These are phyloP conservation scores for Trichonephila clavipes DNA, from an alignment of 1,140 invertebrate species.

Conservation along the genomic window DNA sequence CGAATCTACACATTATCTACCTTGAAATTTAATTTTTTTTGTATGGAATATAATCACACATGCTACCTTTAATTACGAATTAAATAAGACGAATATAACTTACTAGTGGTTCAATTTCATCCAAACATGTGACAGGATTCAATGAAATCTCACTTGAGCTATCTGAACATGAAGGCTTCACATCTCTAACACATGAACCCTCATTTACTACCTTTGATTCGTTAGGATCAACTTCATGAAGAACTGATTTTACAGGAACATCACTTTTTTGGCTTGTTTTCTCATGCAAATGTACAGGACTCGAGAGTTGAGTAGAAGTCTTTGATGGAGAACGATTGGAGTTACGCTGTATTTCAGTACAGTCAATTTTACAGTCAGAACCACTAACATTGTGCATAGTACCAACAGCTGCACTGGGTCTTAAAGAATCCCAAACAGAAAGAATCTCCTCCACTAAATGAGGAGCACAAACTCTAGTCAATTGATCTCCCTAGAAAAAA, in stretches of 20 bases:
- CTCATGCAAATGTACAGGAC: not conserved
- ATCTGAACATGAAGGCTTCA: not conserved
- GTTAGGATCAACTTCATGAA: not conserved
- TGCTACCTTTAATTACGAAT: too few relatives aligned
- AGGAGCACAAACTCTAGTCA: conserved; percentile 91
- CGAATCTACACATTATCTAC: too few relatives aligned
- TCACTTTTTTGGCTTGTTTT: not conserved
- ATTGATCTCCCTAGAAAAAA: conserved; percentile 84
- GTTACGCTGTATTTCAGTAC: not conserved
- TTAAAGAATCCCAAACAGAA: conserved; percentile 87
- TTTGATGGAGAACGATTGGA: not conserved
- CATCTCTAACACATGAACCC: not conserved
- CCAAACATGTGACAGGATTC: not conserved
- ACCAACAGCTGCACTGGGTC: conserved; percentile 29
- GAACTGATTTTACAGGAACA: not conserved
- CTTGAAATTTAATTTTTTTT: too few relatives aligned
- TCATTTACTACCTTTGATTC: not conserved
- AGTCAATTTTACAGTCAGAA: not conserved
- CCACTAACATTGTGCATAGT: not conserved
- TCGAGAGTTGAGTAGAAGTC: not conserved
- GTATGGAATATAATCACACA: too few relatives aligned
- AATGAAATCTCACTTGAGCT: not conserved
- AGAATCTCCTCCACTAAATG: conserved; percentile 91
- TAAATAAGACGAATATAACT: not conserved
- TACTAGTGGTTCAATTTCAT: conserved; percentile 56